A percentile compares a stretch with the other conserved stretches of the same genome.
Evolutionary conservation across 2,888 invertebrate species (phyloP).

Genomic region (Drosophila yooni): DNA sequence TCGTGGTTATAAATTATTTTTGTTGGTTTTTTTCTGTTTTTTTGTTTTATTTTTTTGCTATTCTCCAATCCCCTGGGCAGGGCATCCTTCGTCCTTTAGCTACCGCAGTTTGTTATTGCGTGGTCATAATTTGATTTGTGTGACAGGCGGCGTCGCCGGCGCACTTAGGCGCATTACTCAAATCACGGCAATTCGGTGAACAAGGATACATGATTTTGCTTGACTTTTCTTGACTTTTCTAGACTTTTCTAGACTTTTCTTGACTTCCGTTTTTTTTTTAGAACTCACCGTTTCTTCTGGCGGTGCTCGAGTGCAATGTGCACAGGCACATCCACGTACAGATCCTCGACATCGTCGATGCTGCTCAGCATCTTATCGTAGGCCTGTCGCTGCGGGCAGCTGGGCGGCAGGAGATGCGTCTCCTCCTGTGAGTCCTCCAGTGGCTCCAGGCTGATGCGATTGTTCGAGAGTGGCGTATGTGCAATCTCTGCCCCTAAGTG

Average conservation of each 20-base stretch:
- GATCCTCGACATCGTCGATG: constrained; percentile 83
- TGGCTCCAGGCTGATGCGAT: constrained; percentile 53
- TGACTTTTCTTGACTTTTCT: neutral
- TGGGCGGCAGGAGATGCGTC: constrained; percentile 13
- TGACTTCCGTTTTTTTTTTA: neutral
- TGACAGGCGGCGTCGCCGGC: constrained; percentile 69
- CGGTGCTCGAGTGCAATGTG: constrained; percentile 82
- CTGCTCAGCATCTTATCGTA: constrained; percentile 75
- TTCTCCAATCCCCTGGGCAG: neutral
- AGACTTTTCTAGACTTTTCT: neutral
- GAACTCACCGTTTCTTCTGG: constrained; percentile 83
- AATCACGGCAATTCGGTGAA: constrained; percentile 18
- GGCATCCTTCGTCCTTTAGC: constrained; percentile 20
- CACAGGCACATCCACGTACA: constrained; percentile 83
- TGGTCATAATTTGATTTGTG: constrained; percentile 75
- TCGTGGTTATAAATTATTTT: constrained; percentile 79
- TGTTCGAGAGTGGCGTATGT: constrained; percentile 47
- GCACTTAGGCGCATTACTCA: constrained; percentile 66
- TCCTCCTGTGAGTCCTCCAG: constrained; percentile 18
- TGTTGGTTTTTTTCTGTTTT: constrained; percentile 41
- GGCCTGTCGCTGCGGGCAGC: constrained; percentile 62
- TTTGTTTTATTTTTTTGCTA: neutral
- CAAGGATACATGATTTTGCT: neutral
- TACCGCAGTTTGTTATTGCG: constrained; percentile 59
- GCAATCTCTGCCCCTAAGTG: constrained; percentile 62